Evolutionary conservation across 2,888 invertebrate species (phyloP).

Genomic region (Amiota communis): DNA sequence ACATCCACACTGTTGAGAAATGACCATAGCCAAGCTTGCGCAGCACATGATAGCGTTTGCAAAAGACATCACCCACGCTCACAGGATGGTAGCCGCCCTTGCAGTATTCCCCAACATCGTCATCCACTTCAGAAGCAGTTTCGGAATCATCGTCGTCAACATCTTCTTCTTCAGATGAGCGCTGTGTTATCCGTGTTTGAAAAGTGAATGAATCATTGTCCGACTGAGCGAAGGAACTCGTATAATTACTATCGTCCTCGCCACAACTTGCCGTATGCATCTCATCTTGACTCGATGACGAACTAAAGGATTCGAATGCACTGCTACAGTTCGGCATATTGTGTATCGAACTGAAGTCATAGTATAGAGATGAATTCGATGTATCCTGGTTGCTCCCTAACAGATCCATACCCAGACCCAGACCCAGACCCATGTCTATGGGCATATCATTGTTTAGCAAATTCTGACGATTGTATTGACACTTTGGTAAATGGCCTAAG

Average conservation of each 20-base stretch:
- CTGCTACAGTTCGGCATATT: background rate
- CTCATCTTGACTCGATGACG: background rate
- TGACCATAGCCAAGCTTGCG: slow-evolving; percentile 93
- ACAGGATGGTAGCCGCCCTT: slow-evolving; percentile 98
- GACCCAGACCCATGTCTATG: too few species aligned
- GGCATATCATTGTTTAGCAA: background rate
- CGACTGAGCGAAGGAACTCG: slow-evolving; percentile 76
- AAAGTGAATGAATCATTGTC: slow-evolving; percentile 65
- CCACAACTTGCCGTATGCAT: slow-evolving; percentile 77
- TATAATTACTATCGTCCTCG: background rate
- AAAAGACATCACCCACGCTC: slow-evolving; percentile 93
- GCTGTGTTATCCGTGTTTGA: slow-evolving; percentile 23
- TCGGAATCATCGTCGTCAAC: slow-evolving; percentile 89
- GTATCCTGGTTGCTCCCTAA: background rate
- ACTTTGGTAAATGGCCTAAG: background rate
- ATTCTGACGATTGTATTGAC: background rate
- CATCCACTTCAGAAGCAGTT: slow-evolving; percentile 81
- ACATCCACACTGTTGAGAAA: slow-evolving; percentile 99
- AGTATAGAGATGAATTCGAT: background rate
- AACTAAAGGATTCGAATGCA: background rate
- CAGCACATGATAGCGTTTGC: slow-evolving; percentile 72
- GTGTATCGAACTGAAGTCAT: background rate
- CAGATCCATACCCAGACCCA: too few species aligned
- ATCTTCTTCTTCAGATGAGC: slow-evolving; percentile 24
- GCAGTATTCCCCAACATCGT: slow-evolving; percentile 82